Conservation (phyloP, 2,113 vertebrate species). For the Nyctibius bracteatus region DNA sequence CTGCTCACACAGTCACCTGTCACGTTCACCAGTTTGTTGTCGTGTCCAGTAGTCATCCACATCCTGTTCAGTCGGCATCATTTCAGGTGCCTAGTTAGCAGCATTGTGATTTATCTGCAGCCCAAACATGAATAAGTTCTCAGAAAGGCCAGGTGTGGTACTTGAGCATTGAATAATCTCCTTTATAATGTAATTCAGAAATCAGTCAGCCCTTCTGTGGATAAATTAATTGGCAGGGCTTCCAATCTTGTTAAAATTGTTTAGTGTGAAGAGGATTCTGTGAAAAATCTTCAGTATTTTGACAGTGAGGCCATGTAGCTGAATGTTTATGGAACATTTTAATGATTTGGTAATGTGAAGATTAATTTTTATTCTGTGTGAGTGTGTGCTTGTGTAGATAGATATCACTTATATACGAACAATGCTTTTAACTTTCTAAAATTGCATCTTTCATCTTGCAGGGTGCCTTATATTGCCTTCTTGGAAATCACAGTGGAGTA, state of each 20-base stretch:
- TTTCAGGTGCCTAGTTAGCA: background rate
- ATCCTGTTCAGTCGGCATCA: background rate
- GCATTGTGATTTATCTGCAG: background rate
- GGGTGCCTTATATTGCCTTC: conserved; percentile 97
- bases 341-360: background rate
- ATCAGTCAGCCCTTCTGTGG: background rate
- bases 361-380: background rate
- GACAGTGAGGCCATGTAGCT: background rate
- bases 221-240: background rate
- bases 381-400: background rate
- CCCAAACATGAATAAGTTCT: background rate
- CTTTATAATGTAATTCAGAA: background rate
- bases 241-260: background rate
- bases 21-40: background rate
- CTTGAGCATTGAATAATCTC: background rate
- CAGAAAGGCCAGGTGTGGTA: background rate
- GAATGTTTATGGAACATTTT: background rate
- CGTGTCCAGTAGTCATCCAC: background rate
- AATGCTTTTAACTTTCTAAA: background rate
- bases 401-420: background rate
- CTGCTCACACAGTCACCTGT: background rate
- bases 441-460: background rate
- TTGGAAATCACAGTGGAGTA: conserved; percentile 91
- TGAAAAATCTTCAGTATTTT: background rate
- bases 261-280: background rate